These are phyloP conservation scores for Pheosia gnoma DNA, from an alignment of 2,888 invertebrate genomes.

Conservation along the genomic window DNA sequence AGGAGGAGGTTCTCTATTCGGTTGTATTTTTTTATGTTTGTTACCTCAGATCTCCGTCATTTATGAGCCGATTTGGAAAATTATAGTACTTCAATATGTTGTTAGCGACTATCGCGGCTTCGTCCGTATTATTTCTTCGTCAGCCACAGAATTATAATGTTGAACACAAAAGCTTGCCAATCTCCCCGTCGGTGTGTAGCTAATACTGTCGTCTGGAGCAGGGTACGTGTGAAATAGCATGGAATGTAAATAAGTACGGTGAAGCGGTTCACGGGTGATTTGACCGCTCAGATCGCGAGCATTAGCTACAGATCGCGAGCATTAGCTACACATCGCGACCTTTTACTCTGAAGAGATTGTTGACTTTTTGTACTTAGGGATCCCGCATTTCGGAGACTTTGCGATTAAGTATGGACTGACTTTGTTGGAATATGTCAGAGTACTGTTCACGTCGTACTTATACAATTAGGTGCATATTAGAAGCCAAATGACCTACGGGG, in stretches of 20 bases:
- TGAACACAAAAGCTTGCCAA: neutral
- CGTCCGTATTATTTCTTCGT: too few relatives aligned
- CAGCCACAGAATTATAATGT: too few relatives aligned
- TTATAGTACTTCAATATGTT: too few relatives aligned
- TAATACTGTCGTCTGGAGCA: neutral
- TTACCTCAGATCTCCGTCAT: too few relatives aligned
- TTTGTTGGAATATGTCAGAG: too few relatives aligned
- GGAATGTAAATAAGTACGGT: slow-evolving; percentile 56
- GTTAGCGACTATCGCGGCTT: too few relatives aligned
- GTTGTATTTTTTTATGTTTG: too few relatives aligned
- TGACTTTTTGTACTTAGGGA: neutral
- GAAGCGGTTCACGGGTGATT: slow-evolving; percentile 56
- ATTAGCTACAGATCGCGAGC: slow-evolving; percentile 31
- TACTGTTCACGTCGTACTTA: too few relatives aligned
- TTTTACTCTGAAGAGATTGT: slow-evolving; percentile 26
- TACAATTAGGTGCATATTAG: too few relatives aligned
- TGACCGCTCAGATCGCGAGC: slow-evolving; percentile 34
- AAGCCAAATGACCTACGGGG: too few relatives aligned
- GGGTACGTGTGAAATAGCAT: slow-evolving; percentile 48
- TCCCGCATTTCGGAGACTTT: neutral
- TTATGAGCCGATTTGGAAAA: too few relatives aligned
- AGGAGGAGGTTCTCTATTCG: too few relatives aligned
- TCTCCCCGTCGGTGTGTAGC: neutral
- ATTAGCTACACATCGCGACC: slow-evolving; percentile 32
- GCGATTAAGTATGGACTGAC: neutral